A percentile compares a stretch with the other conserved stretches of the same genome.
Evolutionary conservation across 2,113 vertebrate genomes (phyloP).

Genomic region (Antechinus flavipes): DNA sequence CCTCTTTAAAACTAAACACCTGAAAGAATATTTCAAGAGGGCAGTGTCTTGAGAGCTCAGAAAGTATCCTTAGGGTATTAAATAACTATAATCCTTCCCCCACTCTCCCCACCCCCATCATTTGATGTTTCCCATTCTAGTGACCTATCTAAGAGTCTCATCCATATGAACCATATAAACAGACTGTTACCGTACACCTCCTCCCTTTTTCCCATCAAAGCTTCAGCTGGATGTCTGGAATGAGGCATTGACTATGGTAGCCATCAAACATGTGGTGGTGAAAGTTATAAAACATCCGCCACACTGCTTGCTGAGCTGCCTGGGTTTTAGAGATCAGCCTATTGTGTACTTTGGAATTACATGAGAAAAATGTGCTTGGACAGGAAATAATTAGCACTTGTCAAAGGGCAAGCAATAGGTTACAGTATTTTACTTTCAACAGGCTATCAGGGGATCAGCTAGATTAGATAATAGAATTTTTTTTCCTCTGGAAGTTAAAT

Average conservation of each 20-base stretch:
- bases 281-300: conserved; percentile 89
- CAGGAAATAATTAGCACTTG: conserved; percentile 92
- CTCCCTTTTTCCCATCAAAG: conserved; percentile 86
- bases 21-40: conserved; percentile 84
- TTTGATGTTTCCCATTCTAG: conserved; percentile 85
- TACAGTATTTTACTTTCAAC: conserved; percentile 86
- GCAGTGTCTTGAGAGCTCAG: conserved; percentile 75
- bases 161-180: conserved; percentile 87
- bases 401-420: conserved; percentile 88
- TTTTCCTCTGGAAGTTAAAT: conserved; percentile 82
- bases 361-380: conserved; percentile 84
- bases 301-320: conserved; percentile 67
- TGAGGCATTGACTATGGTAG: conserved; percentile 80
- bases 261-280: conserved; percentile 84
- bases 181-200: conserved; percentile 88
- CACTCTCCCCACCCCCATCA: conserved; percentile 78
- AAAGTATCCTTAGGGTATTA: conserved; percentile 84
- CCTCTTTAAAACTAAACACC: conserved; percentile 84
- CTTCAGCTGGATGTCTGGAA: conserved; percentile 81
- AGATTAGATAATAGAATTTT: conserved; percentile 86
- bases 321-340: conserved; percentile 77
- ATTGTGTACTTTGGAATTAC: conserved; percentile 84
- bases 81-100: conserved; percentile 79
- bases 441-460: conserved; percentile 85
- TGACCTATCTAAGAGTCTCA: conserved; percentile 83